Evolutionary conservation across 2,113 vertebrate species (phyloP), one percentile per base, ranked within the genome.

Genomic region (Equus quagga): DNA sequence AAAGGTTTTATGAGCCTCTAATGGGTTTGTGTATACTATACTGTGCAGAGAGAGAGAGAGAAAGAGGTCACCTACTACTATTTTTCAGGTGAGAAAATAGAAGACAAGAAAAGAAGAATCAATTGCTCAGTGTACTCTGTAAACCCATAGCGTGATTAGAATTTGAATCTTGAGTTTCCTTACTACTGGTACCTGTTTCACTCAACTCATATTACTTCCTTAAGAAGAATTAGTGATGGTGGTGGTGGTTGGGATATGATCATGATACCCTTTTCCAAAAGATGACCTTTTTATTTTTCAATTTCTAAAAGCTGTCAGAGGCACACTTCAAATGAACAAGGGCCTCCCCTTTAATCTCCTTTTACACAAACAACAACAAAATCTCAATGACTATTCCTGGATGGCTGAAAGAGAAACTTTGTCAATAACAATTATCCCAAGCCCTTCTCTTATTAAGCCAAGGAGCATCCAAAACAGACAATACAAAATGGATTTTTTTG

Each of bases 391-490:
- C 62, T 76, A 41, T 88, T 73, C 76, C 58, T 82, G 54, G 46
- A 79, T 93, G 67, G 56, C 82, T 81, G 44, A 94, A 94, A 93
- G 65, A 91, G 36, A 96, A 85, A 76, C 14, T 81, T 96, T 96
- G 73, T 89, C 67, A 85, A 69, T 96, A 93, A 56, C 54, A 73
- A 12, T 89, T 94, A 44, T 84, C 33, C 51, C 89, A 89, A 58
- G 72, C n/a, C 69, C 70, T 97, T 97, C 86, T 91, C 33, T 96
- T 90, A 88, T 36, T 96, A 93, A 93, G 51, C 72, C 65, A 94
- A 70, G 60, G 26, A 96, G 19, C 58, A 95, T 67, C 85, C 44
- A 86, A 96, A 95, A 94, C 93, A 62, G 62, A 93, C 69, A 95
- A 44, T 86, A 67, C 64, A 65, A 60, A 89, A 90, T 83, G 24